Percentiles rank a stretch among this genome's conserved stretches.
These are phyloP conservation scores for Thamnaconus septentrionalis DNA, from an alignment of 2,113 vertebrate genomes.

Conservation along the genomic window DNA sequence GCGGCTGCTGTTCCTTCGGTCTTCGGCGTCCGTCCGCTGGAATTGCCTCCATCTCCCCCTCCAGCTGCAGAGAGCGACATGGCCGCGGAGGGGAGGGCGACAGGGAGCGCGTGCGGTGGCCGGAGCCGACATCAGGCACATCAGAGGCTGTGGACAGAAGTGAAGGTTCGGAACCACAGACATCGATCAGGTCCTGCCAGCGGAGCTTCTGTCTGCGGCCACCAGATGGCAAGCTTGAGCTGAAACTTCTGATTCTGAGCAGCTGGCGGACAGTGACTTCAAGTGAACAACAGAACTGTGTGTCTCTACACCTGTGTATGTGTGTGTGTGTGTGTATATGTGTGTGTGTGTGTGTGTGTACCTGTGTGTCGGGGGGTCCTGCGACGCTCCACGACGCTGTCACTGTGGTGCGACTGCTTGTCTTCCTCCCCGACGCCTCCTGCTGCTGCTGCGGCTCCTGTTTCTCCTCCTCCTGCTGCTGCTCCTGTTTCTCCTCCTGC, in stretches of 20 bases:
- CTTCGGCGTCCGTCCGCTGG: constrained; percentile 43
- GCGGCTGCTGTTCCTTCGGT: constrained; percentile 55
- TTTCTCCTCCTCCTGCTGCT: constrained; percentile 34
- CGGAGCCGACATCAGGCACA: constrained; percentile 21
- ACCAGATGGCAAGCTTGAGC: too few relatives aligned
- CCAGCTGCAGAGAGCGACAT: constrained; percentile 12
- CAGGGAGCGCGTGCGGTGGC: constrained; percentile 72
- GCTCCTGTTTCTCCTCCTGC: constrained; percentile 55
- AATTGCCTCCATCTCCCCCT: constrained; percentile 43
- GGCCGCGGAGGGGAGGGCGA: constrained; percentile 76
- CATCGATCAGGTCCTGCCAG: too few relatives aligned
- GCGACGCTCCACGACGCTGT: constrained; percentile 79
- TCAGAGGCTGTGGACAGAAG: constrained; percentile 48
- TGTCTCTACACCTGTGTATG: background rate
- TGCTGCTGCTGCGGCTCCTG: too few relatives aligned
- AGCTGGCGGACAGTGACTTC: too few relatives aligned
- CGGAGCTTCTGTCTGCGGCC: too few relatives aligned
- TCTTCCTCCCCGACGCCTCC: constrained; percentile 71
- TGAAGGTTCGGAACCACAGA: too few relatives aligned
- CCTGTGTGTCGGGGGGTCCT: constrained; percentile 67
- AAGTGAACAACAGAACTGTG: too few relatives aligned
- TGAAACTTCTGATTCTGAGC: too few relatives aligned
- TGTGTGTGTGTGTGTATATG: constrained; percentile 11
- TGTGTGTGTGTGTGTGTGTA: constrained; percentile 53
- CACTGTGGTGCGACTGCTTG: constrained; percentile 83